Evolutionary conservation across 2,888 invertebrate genomes (phyloP), one percentile per base, ranked within the genome.

Genomic region (Galerucella pusilla): DNA sequence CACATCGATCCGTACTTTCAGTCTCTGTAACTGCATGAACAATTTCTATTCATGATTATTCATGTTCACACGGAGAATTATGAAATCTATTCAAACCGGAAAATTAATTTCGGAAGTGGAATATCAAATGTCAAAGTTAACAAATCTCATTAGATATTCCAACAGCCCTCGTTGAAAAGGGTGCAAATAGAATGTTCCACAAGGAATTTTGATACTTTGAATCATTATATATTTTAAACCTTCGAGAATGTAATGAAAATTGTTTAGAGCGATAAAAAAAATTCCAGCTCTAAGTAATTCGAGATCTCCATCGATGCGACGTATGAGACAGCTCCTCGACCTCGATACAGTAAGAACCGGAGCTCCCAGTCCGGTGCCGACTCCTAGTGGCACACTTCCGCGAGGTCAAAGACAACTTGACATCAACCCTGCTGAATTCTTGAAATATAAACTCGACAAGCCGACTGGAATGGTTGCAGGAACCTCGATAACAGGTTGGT

Each of bases 361-460:
- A 86, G 82, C 90, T 83, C 93, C 93, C 1, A 93, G 93, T 84
- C 93, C 93, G 0, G 93, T 93, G 65, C 93, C 93, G 0, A 94
- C 94, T 74, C 94, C 95, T 6, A 92, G 94, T 73, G 94, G 95
- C 16, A 92, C 94, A 69, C 91, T 95, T 84, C 93, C 93, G 60
- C 90, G 94, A 84, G 90, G 90, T 81, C 94, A 93, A 87, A 90
- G 93, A 84, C 92, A 94, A 85, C 90, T 96, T 81, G 96, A 96
- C 87, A 96, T 96, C 82, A 96, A 96, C 90, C 95, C 96, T 84
- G 96, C 94, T 92, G 94, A 96, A 90, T 97, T 96, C 88, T 91
- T 95, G 84, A 96, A 96, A 89, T 96, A 97, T 88, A 96, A 96
- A 89, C 92, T 96, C 84, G 96, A 96, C 84, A 95, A 95, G 84